Percentiles rank a stretch among this genome's conserved stretches.
Evolutionary conservation across 64 coral and sea anemone genomes (phyloP).

Genomic region (Orbicella faveolata): DNA sequence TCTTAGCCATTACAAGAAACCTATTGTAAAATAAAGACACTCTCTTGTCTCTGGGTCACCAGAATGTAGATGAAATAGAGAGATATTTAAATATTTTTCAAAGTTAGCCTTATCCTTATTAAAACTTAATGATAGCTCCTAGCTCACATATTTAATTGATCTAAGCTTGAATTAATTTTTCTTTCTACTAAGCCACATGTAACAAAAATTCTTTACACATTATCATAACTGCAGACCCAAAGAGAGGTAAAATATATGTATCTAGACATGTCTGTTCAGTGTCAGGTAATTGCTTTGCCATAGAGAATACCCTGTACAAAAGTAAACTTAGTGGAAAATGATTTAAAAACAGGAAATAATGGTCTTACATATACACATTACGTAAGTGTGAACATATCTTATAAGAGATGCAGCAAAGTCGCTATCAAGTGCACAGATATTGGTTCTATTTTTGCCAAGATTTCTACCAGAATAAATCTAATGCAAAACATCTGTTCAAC

Average conservation of each 20-base stretch:
- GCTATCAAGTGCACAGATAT: background rate
- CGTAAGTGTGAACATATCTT: background rate
- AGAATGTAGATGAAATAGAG: no score
- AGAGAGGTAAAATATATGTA: background rate
- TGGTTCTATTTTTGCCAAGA: background rate
- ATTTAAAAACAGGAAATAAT: background rate
- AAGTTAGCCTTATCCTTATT: no score
- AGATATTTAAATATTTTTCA: no score
- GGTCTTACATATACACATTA: background rate
- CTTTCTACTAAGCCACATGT: no score
- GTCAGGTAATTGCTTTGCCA: background rate
- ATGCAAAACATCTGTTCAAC: conserved; percentile 17
- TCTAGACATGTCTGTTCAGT: background rate
- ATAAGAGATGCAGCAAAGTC: no score
- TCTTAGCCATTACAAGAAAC: no score
- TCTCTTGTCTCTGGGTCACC: no score
- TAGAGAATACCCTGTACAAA: background rate
- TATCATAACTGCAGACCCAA: background rate
- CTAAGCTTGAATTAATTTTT: no score
- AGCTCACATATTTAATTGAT: no score
- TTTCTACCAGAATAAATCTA: conserved; percentile 14
- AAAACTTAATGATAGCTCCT: no score
- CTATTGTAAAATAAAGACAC: no score
- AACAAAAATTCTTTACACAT: no score
- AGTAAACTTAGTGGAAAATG: background rate